Percentiles rank a stretch among this genome's conserved stretches.
phyloP scores from a whole-genome alignment of 2,113 vertebrate genomes.

The Empidonax traillii region DNA sequence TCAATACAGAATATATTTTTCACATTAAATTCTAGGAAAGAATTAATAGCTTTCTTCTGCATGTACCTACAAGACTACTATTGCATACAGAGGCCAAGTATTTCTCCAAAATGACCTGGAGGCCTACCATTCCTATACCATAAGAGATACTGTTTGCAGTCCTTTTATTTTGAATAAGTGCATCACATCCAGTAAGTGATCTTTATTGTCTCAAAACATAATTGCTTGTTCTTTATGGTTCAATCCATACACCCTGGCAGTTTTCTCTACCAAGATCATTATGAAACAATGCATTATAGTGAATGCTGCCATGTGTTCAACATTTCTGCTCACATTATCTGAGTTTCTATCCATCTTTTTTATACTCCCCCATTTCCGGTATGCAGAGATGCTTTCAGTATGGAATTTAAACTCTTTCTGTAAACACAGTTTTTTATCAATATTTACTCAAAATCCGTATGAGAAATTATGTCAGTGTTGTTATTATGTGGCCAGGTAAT shows the following conservation, averaged over 20 bases:
- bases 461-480: background rate
- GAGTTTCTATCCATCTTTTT: background rate
- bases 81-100: background rate
- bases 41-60: background rate
- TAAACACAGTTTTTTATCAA: background rate
- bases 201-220: background rate
- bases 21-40: background rate
- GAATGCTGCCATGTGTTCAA: background rate
- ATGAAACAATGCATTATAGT: background rate
- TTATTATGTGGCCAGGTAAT: background rate
- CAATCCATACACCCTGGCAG: background rate
- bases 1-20: background rate
- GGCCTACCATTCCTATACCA: background rate
- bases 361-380: background rate
- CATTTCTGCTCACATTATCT: background rate
- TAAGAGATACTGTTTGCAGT: background rate
- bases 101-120: background rate
- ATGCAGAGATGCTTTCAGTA: background rate
- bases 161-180: background rate
- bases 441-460: background rate
- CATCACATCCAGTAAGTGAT: background rate
- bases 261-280: background rate
- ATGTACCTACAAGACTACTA: background rate
- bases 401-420: background rate
- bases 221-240: background rate